Evolutionary conservation across 1,140 invertebrate species (phyloP).

Genomic region (Zaprionus taronus): DNA sequence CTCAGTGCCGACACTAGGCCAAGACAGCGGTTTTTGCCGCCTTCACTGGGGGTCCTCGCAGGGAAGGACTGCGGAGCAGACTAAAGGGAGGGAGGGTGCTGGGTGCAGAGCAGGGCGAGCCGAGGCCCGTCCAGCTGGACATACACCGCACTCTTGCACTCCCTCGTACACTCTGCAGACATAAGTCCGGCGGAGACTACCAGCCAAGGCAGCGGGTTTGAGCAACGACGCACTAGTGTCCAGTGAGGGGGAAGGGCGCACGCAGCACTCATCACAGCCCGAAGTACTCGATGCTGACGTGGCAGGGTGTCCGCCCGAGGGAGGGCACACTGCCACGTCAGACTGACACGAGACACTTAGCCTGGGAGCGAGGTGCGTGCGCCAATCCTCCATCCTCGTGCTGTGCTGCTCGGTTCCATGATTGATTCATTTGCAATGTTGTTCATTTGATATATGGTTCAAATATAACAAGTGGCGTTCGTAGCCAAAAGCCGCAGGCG

Average conservation of each 20-base stretch:
- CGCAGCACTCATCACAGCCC: conserved; percentile 40
- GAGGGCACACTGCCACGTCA: not conserved
- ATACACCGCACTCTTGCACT: not conserved
- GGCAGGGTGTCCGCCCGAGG: not conserved
- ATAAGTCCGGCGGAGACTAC: conserved; percentile 42
- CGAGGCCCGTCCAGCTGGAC: not conserved
- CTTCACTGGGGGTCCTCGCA: conserved; percentile 53
- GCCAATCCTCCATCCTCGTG: conserved; percentile 5
- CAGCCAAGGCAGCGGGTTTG: conserved; percentile 46
- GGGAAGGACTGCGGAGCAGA: conserved; percentile 16
- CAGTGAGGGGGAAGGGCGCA: conserved; percentile 19
- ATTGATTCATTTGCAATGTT: not conserved
- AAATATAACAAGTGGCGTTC: conserved; percentile 49
- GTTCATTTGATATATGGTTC: conserved; percentile 16
- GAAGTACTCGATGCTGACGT: not conserved
- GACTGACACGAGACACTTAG: conserved; percentile 7
- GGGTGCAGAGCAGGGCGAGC: not conserved
- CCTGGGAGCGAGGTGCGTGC: conserved; percentile 54
- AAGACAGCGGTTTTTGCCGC: conserved; percentile 59
- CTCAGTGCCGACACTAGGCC: conserved; percentile 47
- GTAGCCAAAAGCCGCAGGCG: conserved; percentile 59
- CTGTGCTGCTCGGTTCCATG: not conserved
- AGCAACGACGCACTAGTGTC: conserved; percentile 1
- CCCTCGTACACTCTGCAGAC: conserved; percentile 10
- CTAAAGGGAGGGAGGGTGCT: conserved; percentile 12